Percentiles rank a stretch among this genome's conserved stretches.
Conservation (phyloP, 1,140 invertebrate species). For the Macrobrachium nipponense region DNA sequence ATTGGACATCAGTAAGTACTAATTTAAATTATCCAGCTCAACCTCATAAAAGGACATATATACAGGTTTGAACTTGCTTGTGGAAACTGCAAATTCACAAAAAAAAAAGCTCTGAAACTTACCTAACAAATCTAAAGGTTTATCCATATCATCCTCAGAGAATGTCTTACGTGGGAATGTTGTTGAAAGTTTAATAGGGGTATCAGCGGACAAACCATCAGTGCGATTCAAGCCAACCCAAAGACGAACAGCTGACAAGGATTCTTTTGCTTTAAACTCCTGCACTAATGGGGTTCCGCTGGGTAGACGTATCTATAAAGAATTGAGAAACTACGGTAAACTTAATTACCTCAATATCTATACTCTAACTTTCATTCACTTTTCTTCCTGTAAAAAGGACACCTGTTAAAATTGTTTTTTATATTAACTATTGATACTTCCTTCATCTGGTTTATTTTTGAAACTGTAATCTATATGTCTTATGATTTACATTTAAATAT, state of each 20-base stretch:
- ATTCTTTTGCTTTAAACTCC: constrained; percentile 87
- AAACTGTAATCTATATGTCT: too few species aligned
- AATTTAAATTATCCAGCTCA: too few species aligned
- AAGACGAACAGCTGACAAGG: constrained; percentile 87
- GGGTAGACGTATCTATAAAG: constrained; percentile 75
- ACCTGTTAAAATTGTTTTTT: too few species aligned
- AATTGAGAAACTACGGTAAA: background rate
- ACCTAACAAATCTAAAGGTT: constrained; percentile 85
- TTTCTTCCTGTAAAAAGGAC: too few species aligned
- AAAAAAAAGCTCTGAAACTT: constrained; percentile 61
- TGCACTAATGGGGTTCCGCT: constrained; percentile 79
- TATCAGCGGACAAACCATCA: constrained; percentile 70
- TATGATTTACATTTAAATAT: too few species aligned
- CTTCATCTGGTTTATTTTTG: too few species aligned
- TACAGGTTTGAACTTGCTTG: background rate
- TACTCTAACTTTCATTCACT: too few species aligned
- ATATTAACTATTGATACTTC: too few species aligned
- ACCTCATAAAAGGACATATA: background rate
- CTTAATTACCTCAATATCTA: background rate
- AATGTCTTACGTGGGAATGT: constrained; percentile 89
- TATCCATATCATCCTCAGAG: constrained; percentile 86
- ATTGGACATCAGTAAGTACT: too few species aligned
- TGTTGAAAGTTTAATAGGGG: constrained; percentile 84
- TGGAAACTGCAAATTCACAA: background rate
- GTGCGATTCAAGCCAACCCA: constrained; percentile 84